A percentile compares a stretch with the other conserved stretches of the same genome.
Evolutionary conservation across 2,113 vertebrate species (phyloP).

Genomic region (Paradoxurus hermaphroditus): DNA sequence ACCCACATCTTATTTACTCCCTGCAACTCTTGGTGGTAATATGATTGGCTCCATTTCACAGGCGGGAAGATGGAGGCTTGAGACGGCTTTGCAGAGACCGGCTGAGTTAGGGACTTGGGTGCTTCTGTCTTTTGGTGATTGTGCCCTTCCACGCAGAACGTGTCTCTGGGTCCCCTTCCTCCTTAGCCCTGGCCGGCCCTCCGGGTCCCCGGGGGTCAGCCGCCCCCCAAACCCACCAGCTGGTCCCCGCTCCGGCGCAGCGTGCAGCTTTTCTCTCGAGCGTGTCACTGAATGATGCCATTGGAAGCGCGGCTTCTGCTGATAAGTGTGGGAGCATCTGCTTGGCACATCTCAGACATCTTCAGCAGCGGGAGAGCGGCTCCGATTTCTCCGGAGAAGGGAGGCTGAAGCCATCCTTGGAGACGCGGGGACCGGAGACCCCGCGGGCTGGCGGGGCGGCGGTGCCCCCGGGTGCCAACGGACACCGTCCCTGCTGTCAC

Average conservation of each 20-base stretch:
- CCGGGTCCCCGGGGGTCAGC: fast-evolving
- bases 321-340: conserved; percentile 78
- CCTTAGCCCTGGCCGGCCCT: background rate
- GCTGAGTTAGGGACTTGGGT: background rate
- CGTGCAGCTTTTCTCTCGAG: conserved; percentile 56
- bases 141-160: background rate
- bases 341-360: conserved; percentile 66
- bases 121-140: fast-evolving
- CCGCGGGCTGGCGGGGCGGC: background rate
- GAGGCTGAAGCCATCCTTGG: conserved; percentile 51
- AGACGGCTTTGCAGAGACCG: background rate
- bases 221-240: background rate
- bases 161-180: background rate
- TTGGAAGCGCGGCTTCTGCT: conserved; percentile 78
- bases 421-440: conserved; percentile 59
- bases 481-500: conserved; percentile 5
- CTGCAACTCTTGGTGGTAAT: no score
- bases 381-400: conserved; percentile 59
- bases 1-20: background rate
- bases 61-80: background rate
- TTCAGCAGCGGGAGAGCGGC: conserved; percentile 70
- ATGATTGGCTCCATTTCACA: background rate
- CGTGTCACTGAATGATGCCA: conserved; percentile 75
- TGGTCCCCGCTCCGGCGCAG: background rate
- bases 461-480: background rate